Base-by-base conservation (phyloP, 2,113 vertebrate species). In the Pao palembangensis region DNA sequence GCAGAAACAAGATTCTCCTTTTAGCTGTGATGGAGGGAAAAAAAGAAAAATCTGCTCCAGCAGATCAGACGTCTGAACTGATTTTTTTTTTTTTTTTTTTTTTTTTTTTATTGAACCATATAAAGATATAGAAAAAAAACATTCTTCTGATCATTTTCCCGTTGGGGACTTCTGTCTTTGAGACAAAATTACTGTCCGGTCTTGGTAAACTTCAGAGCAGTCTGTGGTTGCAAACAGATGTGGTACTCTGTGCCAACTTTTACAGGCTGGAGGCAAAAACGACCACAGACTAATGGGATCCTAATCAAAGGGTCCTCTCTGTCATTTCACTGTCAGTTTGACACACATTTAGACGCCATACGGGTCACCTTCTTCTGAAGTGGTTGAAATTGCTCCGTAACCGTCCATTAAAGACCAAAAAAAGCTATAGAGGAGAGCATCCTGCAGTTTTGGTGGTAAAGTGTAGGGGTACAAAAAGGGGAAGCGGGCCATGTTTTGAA, bases 401-500 rank as follows among this genome's bases (percentile, higher is more conserved):
- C 18, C 80, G 65, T 81, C 51, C 70, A 58, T 71, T 58, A 31
- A 20, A 54, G 21, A 64, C 47, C 47, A 44, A 70, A 58, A 74
- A 56, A 28, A 19, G 19, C 62, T 43, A 46, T 64, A 71, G 73
- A 84, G 19, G 57, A 67, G 49, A 82, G 81, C 84, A 71, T 81
- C 72, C 78, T 81, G 75, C 64, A 47, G 55, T 34, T 34, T 82
- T 74, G 53, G 64, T 80, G 63, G 46, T 61, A 25, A 14, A 25
- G 23, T 57, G 18, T 2, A 12, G 51, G 5, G 51, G 3, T n/a
- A 10, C 21, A 55, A 65, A 70, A 69, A 58, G 44, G 59, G 74
- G 63, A 83, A 76, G 78, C 62, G 34, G 64, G 59, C 55, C 23
- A 8, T 44, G 80, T 87, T 88, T 88, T 88, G 85, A 85, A 85